Evolutionary conservation across 2,797 vertebrate species (phyloP).

Genomic region (Sitta carolinensis): DNA sequence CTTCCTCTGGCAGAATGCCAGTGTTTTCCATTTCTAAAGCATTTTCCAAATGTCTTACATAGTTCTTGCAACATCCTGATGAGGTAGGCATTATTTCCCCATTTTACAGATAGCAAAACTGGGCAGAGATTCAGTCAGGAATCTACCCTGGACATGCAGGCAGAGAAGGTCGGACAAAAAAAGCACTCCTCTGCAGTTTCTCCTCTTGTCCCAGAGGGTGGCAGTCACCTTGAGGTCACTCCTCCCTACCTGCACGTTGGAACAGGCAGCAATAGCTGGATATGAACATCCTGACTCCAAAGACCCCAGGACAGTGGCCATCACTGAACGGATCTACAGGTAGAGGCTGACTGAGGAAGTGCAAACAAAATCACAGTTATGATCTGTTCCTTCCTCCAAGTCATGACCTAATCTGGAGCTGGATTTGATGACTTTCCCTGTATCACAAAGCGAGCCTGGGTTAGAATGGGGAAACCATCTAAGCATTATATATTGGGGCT

Average conservation of each 20-base stretch:
- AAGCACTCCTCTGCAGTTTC: neutral
- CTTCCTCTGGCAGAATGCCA: neutral
- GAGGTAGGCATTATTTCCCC: constrained; percentile 50
- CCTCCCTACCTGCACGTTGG: neutral
- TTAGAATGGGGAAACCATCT: neutral
- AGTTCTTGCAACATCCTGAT: constrained; percentile 35
- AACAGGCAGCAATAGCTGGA: neutral
- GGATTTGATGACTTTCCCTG: neutral
- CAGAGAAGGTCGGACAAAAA: neutral
- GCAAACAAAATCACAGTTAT: neutral
- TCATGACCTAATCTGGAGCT: neutral
- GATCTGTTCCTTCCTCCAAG: neutral
- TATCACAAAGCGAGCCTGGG: neutral
- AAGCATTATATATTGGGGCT: neutral
- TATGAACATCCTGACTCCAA: neutral
- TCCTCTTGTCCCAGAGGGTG: neutral
- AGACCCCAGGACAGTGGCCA: neutral
- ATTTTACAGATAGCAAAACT: neutral
- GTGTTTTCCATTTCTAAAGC: neutral
- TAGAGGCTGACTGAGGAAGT: neutral
- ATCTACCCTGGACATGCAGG: neutral
- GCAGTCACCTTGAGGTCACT: neutral
- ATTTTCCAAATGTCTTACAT: neutral
- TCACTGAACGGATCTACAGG: neutral
- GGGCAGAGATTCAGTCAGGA: neutral